Evolutionary conservation across 2,888 invertebrate species (phyloP).

Genomic region (Luperina nickerlii): DNA sequence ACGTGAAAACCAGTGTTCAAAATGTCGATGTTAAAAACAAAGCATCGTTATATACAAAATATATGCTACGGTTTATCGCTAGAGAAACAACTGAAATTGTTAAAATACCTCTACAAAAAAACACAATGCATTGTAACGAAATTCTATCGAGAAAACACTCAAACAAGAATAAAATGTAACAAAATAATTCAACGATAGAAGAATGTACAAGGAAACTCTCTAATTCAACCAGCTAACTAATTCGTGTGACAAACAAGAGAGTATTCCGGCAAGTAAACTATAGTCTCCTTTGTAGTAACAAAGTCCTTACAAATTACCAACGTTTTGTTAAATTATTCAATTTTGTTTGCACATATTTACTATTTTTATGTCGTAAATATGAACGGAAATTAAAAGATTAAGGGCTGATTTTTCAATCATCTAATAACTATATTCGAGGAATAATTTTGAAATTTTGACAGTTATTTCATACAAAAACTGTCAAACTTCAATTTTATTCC

Average conservation of each 20-base stretch:
- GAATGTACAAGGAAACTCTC: constrained; percentile 9
- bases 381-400: neutral
- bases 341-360: neutral
- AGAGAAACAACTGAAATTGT: neutral
- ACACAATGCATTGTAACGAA: neutral
- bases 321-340: neutral
- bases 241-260: constrained; percentile 24
- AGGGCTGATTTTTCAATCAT: too few relatives aligned
- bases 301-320: neutral
- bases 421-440: too few relatives aligned
- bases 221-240: constrained; percentile 9
- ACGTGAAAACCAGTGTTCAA: neutral
- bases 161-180: neutral
- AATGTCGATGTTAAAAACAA: neutral
- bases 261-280: constrained; percentile 22
- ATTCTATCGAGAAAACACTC: neutral
- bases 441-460: too few relatives aligned
- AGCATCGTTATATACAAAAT: neutral
- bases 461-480: too few relatives aligned
- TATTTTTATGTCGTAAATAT: neutral
- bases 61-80: neutral
- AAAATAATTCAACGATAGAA: constrained; percentile 1
- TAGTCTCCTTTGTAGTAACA: neutral
- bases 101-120: neutral
- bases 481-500: too few relatives aligned